These are phyloP conservation scores for Mastigias papua DNA, from an alignment of 30 jellyfish, hydroid and myxozoan genomes.

Conservation along the genomic window DNA sequence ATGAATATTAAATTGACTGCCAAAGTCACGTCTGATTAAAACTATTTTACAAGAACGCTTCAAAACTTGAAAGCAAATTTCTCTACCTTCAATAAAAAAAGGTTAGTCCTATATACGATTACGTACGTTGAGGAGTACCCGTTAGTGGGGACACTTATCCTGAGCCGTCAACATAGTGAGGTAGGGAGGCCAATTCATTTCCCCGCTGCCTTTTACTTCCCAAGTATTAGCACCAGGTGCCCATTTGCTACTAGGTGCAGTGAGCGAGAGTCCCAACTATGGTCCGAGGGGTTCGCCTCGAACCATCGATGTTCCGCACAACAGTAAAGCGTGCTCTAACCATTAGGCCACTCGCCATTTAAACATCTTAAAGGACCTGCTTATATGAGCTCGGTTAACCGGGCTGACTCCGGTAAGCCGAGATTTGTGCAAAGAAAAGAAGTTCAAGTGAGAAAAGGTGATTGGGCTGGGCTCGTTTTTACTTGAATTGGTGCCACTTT, in stretches of 20 bases:
- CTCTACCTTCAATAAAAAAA: too few relatives aligned
- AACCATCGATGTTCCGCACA: background rate
- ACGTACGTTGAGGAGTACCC: background rate
- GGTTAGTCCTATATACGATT: background rate
- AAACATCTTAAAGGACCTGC: too few relatives aligned
- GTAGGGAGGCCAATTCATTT: background rate
- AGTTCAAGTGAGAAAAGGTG: too few relatives aligned
- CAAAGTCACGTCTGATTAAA: too few relatives aligned
- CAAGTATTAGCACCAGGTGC: background rate
- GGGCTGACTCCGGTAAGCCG: too few relatives aligned
- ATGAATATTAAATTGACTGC: too few relatives aligned
- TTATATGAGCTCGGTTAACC: too few relatives aligned
- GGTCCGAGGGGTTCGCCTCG: background rate
- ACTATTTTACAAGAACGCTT: too few relatives aligned
- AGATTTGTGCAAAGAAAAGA: too few relatives aligned
- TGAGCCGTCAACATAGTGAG: background rate
- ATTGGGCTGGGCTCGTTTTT: too few relatives aligned
- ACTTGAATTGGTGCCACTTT: too few relatives aligned
- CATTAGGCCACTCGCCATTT: background rate
- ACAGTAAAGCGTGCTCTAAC: background rate
- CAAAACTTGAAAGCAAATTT: too few relatives aligned
- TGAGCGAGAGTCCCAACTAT: background rate
- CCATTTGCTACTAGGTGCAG: background rate
- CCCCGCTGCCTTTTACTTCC: background rate
- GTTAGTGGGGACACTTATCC: background rate